Conservation (phyloP, 2,113 vertebrate species). For the Ranitomeya variabilis region DNA sequence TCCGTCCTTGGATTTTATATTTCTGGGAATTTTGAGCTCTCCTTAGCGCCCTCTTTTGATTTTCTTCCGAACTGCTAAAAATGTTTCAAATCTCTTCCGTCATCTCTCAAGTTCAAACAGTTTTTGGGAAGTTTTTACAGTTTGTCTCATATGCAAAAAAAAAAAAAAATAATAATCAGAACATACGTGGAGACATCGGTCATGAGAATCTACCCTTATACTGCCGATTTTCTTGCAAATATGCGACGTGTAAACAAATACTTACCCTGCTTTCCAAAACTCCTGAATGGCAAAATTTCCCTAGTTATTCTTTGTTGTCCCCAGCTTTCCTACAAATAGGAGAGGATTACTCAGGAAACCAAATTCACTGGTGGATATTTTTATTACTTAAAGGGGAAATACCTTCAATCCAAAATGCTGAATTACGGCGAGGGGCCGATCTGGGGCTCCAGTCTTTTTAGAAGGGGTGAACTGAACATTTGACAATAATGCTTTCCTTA, state of each 20-base stretch:
- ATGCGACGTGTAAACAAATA: too few species aligned
- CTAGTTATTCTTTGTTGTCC: neutral
- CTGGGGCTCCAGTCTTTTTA: neutral
- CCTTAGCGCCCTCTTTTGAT: constrained; percentile 30
- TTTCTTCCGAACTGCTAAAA: neutral
- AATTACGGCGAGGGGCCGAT: neutral
- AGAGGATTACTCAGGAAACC: neutral
- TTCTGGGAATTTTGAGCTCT: neutral
- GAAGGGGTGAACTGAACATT: neutral
- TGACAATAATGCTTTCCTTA: constrained; percentile 6
- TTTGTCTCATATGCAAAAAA: too few species aligned
- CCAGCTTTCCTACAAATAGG: neutral
- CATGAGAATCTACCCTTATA: too few species aligned
- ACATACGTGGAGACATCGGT: too few species aligned
- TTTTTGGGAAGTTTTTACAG: too few species aligned
- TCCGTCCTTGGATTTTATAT: neutral
- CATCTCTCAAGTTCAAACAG: neutral
- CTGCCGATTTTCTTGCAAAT: too few species aligned
- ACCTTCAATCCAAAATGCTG: neutral
- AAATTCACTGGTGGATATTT: neutral
- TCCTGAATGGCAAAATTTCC: neutral
- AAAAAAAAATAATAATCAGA: too few species aligned
- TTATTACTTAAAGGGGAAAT: neutral
- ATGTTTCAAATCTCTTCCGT: neutral
- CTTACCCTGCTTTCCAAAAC: neutral